Conservation (phyloP, 2,113 vertebrate species). For the Pelmatolapia mariae region DNA sequence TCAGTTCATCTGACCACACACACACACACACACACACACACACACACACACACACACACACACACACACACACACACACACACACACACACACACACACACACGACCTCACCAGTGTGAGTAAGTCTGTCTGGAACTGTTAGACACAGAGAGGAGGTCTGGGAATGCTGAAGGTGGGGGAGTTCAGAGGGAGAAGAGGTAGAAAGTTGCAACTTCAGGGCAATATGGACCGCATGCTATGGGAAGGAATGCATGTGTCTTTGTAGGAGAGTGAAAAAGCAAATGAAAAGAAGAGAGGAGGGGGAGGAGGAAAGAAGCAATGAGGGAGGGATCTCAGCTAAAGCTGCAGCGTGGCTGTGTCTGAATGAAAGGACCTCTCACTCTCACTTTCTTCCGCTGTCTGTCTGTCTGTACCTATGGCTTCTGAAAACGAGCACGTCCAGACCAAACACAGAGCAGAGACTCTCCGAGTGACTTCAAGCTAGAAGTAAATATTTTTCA, state of each 20-base stretch:
- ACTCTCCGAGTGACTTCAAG: background rate
- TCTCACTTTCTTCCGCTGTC: slow-evolving; percentile 10
- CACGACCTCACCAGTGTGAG: background rate
- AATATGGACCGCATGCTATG: slow-evolving; percentile 56
- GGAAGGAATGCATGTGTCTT: slow-evolving; percentile 61
- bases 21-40: background rate
- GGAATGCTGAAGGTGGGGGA: slow-evolving; percentile 36
- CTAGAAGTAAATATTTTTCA: slow-evolving; percentile 41
- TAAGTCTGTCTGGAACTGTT: slow-evolving; percentile 42
- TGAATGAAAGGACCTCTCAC: slow-evolving; percentile 68
- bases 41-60: background rate
- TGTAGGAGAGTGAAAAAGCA: slow-evolving; percentile 43
- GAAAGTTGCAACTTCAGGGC: slow-evolving; percentile 56
- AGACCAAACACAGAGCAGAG: slow-evolving; percentile 33
- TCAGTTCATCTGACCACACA: slow-evolving; percentile 28
- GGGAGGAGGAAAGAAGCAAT: slow-evolving; percentile 17
- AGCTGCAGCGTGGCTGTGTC: slow-evolving; percentile 63
- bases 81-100: background rate
- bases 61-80: background rate
- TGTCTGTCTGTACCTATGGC: slow-evolving; percentile 5
- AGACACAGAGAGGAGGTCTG: slow-evolving; percentile 51
- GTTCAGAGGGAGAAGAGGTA: slow-evolving; percentile 19
- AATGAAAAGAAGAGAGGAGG: slow-evolving; percentile 21
- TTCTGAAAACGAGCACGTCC: slow-evolving; percentile 32
- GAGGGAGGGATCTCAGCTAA: slow-evolving; percentile 52